Conservation (phyloP, 2,113 vertebrate genomes). For the Pomatorhinus ruficollis region DNA sequence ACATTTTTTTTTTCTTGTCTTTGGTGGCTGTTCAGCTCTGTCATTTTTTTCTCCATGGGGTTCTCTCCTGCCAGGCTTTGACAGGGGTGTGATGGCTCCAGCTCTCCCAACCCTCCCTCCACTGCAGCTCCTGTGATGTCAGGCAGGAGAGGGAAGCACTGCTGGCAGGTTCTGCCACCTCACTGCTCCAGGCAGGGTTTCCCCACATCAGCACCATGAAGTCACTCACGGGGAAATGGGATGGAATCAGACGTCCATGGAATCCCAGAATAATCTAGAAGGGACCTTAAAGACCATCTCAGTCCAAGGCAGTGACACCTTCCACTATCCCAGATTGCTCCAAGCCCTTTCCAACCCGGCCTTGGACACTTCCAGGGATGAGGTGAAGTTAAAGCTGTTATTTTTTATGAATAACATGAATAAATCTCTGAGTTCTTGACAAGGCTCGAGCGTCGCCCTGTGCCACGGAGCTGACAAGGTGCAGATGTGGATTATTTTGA, state of each 20-base stretch:
- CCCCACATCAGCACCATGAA: rapidly evolving
- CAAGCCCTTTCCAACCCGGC: neutral
- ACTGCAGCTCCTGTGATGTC: neutral
- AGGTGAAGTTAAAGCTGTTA: neutral
- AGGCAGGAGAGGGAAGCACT: neutral
- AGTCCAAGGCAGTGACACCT: neutral
- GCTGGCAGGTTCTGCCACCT: neutral
- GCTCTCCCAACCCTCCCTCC: neutral
- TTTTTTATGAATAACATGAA: neutral
- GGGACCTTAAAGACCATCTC: neutral
- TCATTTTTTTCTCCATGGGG: rapidly evolving
- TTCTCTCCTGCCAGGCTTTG: neutral
- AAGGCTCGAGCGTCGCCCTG: rapidly evolving
- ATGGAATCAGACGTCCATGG: rapidly evolving
- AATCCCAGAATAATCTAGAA: neutral
- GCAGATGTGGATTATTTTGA: neutral
- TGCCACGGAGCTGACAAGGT: rapidly evolving
- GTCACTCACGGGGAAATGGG: rapidly evolving
- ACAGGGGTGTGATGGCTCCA: neutral
- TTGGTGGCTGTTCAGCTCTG: neutral
- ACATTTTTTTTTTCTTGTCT: neutral
- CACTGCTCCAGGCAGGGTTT: neutral
- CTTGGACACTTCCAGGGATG: neutral
- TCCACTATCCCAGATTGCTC: neutral
- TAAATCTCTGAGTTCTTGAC: neutral